These are phyloP conservation scores for Drosophila burlai DNA, from an alignment of 1,140 invertebrate species.

Conservation along the genomic window DNA sequence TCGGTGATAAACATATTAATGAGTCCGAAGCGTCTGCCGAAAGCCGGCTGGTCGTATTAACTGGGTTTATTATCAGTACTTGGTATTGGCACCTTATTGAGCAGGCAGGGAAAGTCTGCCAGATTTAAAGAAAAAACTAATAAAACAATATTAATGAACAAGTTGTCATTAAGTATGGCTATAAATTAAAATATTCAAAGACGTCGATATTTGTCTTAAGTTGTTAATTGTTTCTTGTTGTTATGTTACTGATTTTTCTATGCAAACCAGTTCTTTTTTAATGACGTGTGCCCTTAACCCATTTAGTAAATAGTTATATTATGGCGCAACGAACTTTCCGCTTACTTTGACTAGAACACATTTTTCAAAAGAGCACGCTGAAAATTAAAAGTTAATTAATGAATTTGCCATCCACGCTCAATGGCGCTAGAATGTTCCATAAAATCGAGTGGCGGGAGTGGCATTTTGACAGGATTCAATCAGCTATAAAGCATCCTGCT, in stretches of 20 bases:
- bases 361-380: background rate
- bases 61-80: background rate
- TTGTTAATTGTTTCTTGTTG: background rate
- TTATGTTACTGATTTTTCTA: background rate
- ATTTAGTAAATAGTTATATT: slow-evolving; percentile 1
- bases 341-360: background rate
- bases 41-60: background rate
- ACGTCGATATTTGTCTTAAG: background rate
- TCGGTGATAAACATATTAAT: slow-evolving; percentile 70
- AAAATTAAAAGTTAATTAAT: slow-evolving; percentile 22
- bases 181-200: background rate
- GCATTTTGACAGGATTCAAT: slow-evolving; percentile 79
- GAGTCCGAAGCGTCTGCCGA: slow-evolving; percentile 40
- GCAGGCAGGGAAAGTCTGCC: background rate
- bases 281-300: background rate
- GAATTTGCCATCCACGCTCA: slow-evolving; percentile 1
- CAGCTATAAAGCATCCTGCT: slow-evolving; percentile 46
- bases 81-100: background rate
- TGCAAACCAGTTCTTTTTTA: background rate
- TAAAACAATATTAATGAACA: background rate
- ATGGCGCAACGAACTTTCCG: background rate
- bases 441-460: slow-evolving; percentile 31
- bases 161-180: background rate
- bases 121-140: background rate
- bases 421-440: slow-evolving; percentile 5